These are phyloP conservation scores for Plagodis dolabraria DNA, from an alignment of 2,888 invertebrate genomes.

Conservation along the genomic window DNA sequence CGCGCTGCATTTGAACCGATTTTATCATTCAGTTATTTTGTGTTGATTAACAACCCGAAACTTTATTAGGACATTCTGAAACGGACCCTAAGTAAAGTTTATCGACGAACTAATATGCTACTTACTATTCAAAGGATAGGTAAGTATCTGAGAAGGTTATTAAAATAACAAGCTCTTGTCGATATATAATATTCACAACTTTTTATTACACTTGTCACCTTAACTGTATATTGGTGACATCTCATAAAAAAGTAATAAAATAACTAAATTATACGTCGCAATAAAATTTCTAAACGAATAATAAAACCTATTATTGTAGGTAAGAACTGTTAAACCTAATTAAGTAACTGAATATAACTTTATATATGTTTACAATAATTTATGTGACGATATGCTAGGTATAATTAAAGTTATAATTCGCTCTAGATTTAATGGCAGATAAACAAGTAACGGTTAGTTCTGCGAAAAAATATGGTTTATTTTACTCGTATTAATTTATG, in stretches of 20 bases:
- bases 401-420: no score
- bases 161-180: neutral
- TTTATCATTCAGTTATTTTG: no score
- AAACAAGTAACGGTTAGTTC: conserved; percentile 7
- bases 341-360: conserved; percentile 10
- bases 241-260: neutral
- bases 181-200: neutral
- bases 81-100: no score
- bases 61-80: no score
- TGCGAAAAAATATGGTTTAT: neutral
- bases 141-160: neutral
- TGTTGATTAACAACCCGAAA: no score
- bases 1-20: no score
- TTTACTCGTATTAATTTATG: neutral
- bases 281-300: conserved; percentile 1
- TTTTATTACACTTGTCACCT: neutral
- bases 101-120: no score
- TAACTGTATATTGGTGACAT: neutral
- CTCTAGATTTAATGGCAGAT: neutral
- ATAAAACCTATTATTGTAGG: conserved; percentile 15
- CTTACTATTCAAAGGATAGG: no score
- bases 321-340: conserved; percentile 20
- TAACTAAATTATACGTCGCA: neutral
- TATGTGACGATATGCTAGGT: conserved; percentile 6
- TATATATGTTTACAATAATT: conserved; percentile 12